Conservation (phyloP, 2,797 vertebrate species). For the Crax fasciolata region DNA sequence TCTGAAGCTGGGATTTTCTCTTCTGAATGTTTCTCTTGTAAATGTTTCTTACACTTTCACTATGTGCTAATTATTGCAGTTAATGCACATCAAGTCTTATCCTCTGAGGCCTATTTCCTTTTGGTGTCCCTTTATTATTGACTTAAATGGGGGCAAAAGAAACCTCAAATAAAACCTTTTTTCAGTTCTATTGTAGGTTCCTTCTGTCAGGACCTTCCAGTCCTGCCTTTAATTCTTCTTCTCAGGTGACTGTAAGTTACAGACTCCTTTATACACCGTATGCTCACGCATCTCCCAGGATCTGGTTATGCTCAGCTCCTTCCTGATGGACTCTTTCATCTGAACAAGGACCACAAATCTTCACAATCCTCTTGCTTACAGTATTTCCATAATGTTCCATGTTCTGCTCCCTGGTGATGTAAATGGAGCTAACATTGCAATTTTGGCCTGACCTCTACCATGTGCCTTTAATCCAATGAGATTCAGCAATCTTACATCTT, state of each 20-base stretch:
- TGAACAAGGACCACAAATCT: not conserved
- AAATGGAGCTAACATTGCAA: not conserved
- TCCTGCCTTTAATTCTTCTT: not conserved
- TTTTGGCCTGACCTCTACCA: not conserved
- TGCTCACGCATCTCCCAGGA: not conserved
- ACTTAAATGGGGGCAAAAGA: not conserved
- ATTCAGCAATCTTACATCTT: not conserved
- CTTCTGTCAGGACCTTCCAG: not conserved
- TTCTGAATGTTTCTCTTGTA: not conserved
- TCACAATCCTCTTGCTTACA: not conserved
- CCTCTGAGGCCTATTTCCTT: not conserved
- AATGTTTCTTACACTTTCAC: not conserved
- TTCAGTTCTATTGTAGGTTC: not conserved
- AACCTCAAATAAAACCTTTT: not conserved
- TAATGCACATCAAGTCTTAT: not conserved
- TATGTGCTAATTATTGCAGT: not conserved
- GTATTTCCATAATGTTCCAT: not conserved
- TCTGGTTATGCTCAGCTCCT: not conserved
- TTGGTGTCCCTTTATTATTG: not conserved
- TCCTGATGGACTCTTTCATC: not conserved
- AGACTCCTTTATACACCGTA: not conserved
- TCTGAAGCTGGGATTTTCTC: not conserved
- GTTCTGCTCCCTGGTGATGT: not conserved
- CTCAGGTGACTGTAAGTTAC: not conserved
- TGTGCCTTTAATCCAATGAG: not conserved